Evolutionary conservation across 2,888 invertebrate species (phyloP).

Genomic region (Eudasyphora cyanicolor): DNA sequence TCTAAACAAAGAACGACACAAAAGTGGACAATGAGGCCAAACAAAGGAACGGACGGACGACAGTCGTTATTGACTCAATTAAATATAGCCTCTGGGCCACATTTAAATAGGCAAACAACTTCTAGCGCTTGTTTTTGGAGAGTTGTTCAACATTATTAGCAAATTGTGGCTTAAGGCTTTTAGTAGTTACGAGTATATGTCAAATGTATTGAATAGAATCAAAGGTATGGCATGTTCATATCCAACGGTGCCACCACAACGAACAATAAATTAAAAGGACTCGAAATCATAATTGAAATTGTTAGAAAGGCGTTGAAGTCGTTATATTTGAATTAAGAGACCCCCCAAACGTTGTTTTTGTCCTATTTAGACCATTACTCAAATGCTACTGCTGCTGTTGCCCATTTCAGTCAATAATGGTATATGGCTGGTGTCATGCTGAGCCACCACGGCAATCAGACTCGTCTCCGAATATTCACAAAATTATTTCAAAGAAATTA

Average conservation of each 20-base stretch:
- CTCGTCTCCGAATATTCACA: constrained; percentile 21
- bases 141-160: constrained; percentile 14
- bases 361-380: neutral
- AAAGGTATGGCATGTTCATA: neutral
- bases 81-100: constrained; percentile 25
- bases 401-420: constrained; percentile 18
- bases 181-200: neutral
- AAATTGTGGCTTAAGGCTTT: constrained; percentile 53
- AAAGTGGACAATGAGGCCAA: constrained; percentile 12
- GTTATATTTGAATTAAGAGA: constrained; percentile 33
- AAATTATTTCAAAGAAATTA: constrained; percentile 42
- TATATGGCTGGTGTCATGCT: constrained; percentile 55
- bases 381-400: neutral
- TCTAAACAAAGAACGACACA: neutral
- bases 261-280: constrained; percentile 23
- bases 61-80: constrained; percentile 27
- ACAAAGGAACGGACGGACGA: neutral
- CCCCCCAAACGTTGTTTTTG: constrained; percentile 7
- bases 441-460: constrained; percentile 39
- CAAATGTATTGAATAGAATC: too few relatives aligned
- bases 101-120: constrained; percentile 18
- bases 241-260: neutral
- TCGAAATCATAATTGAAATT: constrained; percentile 45
- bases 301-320: constrained; percentile 61
- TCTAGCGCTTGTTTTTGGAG: neutral